A percentile compares a stretch with the other conserved stretches of the same genome.
Evolutionary conservation across 1,140 invertebrate genomes (phyloP).

Genomic region (Philotrypesis tridentata): DNA sequence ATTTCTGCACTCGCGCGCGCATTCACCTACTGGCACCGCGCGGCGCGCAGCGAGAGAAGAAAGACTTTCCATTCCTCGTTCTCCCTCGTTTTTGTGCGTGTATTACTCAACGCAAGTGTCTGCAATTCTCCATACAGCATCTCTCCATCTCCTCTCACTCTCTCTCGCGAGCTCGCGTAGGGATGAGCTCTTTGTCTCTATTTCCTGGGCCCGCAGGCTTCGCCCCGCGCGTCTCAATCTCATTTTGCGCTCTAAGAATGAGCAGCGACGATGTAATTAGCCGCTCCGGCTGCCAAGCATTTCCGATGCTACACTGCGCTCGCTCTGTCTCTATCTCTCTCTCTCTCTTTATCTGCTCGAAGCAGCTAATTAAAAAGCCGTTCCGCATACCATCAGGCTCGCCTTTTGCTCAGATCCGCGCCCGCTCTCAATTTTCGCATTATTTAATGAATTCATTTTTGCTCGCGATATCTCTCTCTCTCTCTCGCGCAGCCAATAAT

Average conservation of each 20-base stretch:
- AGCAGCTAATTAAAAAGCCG: background rate
- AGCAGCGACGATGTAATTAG: constrained; percentile 17
- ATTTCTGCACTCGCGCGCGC: background rate
- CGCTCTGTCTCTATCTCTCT: too few species aligned
- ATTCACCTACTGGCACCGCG: background rate
- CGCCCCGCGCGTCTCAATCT: background rate
- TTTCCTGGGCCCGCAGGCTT: background rate
- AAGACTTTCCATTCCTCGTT: background rate
- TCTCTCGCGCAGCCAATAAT: too few species aligned
- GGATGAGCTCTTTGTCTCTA: background rate
- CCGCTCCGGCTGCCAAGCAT: background rate
- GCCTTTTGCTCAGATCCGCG: background rate
- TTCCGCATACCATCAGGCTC: background rate
- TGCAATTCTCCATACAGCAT: background rate
- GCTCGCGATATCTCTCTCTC: too few species aligned
- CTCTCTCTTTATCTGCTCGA: background rate
- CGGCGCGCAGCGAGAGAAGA: background rate
- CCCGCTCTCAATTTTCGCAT: background rate
- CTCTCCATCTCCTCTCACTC: background rate
- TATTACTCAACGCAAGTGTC: background rate
- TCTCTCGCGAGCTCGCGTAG: background rate
- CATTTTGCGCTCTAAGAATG: background rate
- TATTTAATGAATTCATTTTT: background rate
- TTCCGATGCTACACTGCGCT: background rate
- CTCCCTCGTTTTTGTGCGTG: background rate